Percentiles rank a stretch among this genome's conserved stretches.
These are phyloP conservation scores for Odocoileus virginianus DNA, from an alignment of 2,113 vertebrate genomes.

Conservation along the genomic window DNA sequence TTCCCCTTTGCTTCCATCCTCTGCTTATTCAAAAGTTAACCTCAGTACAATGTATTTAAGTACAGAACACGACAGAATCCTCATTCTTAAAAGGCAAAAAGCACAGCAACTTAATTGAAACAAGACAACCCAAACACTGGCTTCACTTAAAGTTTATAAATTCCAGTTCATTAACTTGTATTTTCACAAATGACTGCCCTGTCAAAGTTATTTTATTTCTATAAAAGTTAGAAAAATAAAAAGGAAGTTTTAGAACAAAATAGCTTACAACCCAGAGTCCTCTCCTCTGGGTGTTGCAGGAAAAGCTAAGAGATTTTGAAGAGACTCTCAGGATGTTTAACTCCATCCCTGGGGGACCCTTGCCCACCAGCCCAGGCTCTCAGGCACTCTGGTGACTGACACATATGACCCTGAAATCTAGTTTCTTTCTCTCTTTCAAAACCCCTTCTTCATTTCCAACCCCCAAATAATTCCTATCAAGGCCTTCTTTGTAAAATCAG, in stretches of 20 bases:
- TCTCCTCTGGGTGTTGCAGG: neutral
- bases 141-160: conserved; percentile 12
- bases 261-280: neutral
- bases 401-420: neutral
- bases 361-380: neutral
- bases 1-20: neutral
- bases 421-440: neutral
- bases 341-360: neutral
- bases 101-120: neutral
- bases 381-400: fast-evolving
- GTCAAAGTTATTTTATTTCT: conserved; percentile 44
- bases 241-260: neutral
- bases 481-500: neutral
- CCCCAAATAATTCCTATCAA: neutral
- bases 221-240: conserved; percentile 36
- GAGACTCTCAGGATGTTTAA: neutral
- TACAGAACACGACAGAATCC: neutral
- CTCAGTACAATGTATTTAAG: neutral
- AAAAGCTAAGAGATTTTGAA: neutral
- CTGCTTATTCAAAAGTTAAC: neutral
- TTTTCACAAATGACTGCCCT: conserved; percentile 27
- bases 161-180: conserved; percentile 36
- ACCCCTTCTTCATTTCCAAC: neutral
- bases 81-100: neutral
- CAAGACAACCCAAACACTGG: conserved; percentile 32